Evolutionary conservation across 2,888 invertebrate genomes (phyloP), one percentile per base, ranked within the genome.

Genomic region (Andrena minutula): DNA sequence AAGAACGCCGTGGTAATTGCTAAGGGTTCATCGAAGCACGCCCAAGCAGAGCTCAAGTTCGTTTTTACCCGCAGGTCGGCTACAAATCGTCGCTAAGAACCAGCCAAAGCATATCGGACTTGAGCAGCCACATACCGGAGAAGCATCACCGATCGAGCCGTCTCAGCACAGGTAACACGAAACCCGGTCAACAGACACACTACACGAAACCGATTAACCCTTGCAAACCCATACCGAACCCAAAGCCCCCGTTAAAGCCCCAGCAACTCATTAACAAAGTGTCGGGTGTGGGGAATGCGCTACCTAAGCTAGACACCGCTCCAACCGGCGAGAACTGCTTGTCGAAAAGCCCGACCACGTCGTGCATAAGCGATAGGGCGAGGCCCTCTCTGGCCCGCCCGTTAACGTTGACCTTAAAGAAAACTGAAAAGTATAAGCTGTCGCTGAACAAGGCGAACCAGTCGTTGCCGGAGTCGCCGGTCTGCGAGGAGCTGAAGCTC

Each of bases 31-130:
- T 0, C 12, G 41, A 41, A 41, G 4, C 16, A 41, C 41, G 5
- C 4, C 1, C 16, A 16, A 41, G 23, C 41, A 41, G 28, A 30
- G 26, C 4, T 5, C 16, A 20, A 53, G n/a, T 26, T 20, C 23
- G 10, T 65, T 20, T 47, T 56, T 3, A n/a, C 0, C 41, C 28
- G 66, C 91, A 97, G 97, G 97, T 97, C 89, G 97, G 97, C 77
- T 96, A 96, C 93, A 95, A 96, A 82, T 97, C 97, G 56, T 97
- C 96, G 83, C 94, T 98, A 80, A 97, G 97, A 92, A 96, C 97
- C 89, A 98, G 98, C 93, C 98, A 98, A 93, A 98, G 98, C 79
- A 98, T 97, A 81, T 97, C 97, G 86, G 98, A 98, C 92, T 95
- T 98, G 32, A 97, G 97, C 86, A 93, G 92, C 82, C 96, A 97